Conservation (phyloP, 2,888 invertebrate species). For the Chironomus tentans region DNA sequence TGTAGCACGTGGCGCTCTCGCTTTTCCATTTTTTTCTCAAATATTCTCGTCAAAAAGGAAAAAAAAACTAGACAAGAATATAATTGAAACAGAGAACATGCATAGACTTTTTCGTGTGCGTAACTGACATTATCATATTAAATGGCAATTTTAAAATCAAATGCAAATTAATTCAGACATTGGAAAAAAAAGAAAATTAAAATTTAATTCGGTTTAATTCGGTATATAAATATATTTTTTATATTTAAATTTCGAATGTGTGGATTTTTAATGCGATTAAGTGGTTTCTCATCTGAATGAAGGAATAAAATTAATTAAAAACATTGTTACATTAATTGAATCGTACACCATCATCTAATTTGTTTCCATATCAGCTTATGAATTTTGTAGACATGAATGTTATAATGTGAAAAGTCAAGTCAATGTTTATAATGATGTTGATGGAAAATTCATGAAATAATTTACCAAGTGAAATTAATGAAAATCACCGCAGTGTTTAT, state of each 20-base stretch:
- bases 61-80: not conserved
- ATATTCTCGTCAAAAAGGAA: not conserved
- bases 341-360: not conserved
- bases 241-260: not conserved
- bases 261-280: slow-evolving; percentile 15
- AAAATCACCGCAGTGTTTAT: not conserved
- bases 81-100: not conserved
- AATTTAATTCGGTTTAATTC: not conserved
- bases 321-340: slow-evolving; percentile 16
- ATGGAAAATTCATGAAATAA: too few relatives aligned
- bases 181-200: not conserved
- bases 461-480: not conserved
- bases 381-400: too few relatives aligned
- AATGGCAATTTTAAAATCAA: slow-evolving; percentile 16
- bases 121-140: slow-evolving; percentile 15
- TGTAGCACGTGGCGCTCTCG: slow-evolving; percentile 11
- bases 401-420: too few relatives aligned
- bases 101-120: not conserved
- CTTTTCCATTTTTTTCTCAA: not conserved
- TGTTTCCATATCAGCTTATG: too few relatives aligned
- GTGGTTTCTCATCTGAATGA: slow-evolving; percentile 13
- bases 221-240: not conserved
- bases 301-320: not conserved
- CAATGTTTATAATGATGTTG: too few relatives aligned
- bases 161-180: slow-evolving; percentile 24